These are phyloP conservation scores for Phrixothrix hirtus DNA, from an alignment of 2,888 invertebrate genomes.

Conservation along the genomic window DNA sequence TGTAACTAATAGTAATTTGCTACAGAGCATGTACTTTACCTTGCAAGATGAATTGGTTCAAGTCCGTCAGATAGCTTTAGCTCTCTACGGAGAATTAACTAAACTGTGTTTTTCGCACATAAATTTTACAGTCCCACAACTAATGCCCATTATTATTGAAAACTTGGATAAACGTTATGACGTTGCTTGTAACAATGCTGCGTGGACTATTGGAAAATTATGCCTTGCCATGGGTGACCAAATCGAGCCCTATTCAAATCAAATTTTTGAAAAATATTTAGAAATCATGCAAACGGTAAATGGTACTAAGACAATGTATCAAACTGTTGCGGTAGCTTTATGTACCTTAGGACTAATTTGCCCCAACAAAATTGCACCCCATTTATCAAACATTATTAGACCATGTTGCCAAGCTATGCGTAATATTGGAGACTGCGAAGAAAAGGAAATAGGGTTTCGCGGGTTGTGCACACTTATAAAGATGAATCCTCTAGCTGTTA, in stretches of 20 bases:
- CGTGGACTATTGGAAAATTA: constrained; percentile 99
- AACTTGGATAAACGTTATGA: constrained; percentile 96
- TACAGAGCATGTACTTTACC: constrained; percentile 69
- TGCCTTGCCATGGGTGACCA: constrained; percentile 92
- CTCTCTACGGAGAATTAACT: constrained; percentile 75
- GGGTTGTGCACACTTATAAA: constrained; percentile 98
- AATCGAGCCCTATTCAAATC: constrained; percentile 87
- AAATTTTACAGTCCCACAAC: constrained; percentile 91
- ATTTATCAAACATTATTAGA: constrained; percentile 97
- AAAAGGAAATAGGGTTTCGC: constrained; percentile 98
- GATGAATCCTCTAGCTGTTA: constrained; percentile 93
- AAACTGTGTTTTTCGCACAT: constrained; percentile 85
- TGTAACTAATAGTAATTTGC: constrained; percentile 68
- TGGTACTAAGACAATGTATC: constrained; percentile 95
- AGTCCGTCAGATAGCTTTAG: constrained; percentile 75
- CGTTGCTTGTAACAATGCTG: constrained; percentile 98
- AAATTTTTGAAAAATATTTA: constrained; percentile 86
- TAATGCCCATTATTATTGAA: constrained; percentile 92
- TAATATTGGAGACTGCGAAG: constrained; percentile 98
- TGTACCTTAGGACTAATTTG: constrained; percentile 99
- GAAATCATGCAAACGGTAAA: constrained; percentile 92
- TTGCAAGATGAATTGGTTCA: constrained; percentile 75
- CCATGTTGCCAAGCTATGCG: constrained; percentile 97
- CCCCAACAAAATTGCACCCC: constrained; percentile 98
- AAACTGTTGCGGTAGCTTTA: constrained; percentile 99